Conservation (phyloP, 23 tunicate species). For the Trididemnum nubilum region DNA sequence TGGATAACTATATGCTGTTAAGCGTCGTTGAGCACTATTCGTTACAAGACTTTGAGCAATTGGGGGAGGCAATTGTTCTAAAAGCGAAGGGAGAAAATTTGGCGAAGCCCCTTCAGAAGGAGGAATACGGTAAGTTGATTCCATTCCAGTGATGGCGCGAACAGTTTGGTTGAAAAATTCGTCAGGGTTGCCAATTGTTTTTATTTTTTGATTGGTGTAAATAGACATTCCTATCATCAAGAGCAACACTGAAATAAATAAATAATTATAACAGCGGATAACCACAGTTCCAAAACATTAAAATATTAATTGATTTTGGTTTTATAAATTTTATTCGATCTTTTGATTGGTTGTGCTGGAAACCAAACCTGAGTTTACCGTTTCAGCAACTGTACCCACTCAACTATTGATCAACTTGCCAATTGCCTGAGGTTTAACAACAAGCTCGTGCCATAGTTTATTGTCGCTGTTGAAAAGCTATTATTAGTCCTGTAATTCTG, state of each 20-base stretch:
- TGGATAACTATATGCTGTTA: too few species aligned
- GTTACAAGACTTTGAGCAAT: neutral
- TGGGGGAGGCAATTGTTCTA: neutral
- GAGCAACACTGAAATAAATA: slow-evolving; percentile 11
- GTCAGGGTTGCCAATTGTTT: slow-evolving; percentile 14
- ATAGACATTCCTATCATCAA: slow-evolving; percentile 2
- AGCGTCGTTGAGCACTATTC: neutral
- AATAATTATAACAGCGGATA: neutral
- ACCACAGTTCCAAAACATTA: too few species aligned
- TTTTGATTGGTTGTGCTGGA: too few species aligned
- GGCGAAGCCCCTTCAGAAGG: neutral
- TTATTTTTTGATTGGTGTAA: slow-evolving; percentile 15
- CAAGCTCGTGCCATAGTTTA: too few species aligned
- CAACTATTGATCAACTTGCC: too few species aligned
- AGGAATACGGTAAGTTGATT: neutral
- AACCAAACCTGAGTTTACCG: too few species aligned
- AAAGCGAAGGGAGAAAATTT: neutral
- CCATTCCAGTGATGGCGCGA: slow-evolving; percentile 3
- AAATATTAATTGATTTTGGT: too few species aligned
- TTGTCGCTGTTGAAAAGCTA: too few species aligned
- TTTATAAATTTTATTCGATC: too few species aligned
- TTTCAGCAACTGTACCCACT: too few species aligned
- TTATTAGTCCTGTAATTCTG: too few species aligned
- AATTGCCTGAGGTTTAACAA: too few species aligned
- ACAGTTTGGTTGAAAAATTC: neutral